Percentiles rank a stretch among this genome's conserved stretches.
phyloP scores from a whole-genome alignment of 2,113 vertebrate genomes.

The Elephantulus edwardii region DNA sequence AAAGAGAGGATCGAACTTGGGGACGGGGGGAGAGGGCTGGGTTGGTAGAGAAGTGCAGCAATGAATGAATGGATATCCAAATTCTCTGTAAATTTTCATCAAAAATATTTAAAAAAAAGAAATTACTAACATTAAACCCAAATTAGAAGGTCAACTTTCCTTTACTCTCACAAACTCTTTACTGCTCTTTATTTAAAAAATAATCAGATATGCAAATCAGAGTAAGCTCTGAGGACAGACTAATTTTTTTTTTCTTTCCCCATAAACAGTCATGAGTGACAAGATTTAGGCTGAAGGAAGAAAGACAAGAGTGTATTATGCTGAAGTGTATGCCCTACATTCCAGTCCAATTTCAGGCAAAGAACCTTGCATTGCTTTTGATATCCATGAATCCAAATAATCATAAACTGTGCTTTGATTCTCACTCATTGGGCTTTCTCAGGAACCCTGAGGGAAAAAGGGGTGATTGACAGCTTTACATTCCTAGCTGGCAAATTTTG shows the following conservation, averaged over 20 bases:
- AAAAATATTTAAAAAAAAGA: no score
- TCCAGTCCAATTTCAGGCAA: not conserved
- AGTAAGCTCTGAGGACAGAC: not conserved
- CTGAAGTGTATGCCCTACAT: not conserved
- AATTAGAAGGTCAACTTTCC: no score
- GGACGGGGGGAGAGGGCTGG: no score
- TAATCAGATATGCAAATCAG: not conserved
- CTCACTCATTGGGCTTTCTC: not conserved
- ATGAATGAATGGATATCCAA: no score
- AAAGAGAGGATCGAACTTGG: no score
- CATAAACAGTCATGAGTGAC: not conserved
- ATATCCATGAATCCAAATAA: not conserved
- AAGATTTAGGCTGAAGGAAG: not conserved
- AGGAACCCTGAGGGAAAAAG: not conserved
- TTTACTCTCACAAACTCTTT: accelerated
- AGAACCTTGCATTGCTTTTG: not conserved
- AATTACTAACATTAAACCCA: no score
- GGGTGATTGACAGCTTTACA: not conserved
- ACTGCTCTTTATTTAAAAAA: not conserved
- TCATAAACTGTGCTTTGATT: not conserved
- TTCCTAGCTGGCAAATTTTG: not conserved
- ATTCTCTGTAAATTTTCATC: no score
- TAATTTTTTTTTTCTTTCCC: not conserved
- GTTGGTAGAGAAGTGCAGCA: no score
- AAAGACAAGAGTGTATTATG: not conserved